A percentile compares a stretch with the other conserved stretches of the same genome.
These are phyloP conservation scores for Vidua macroura DNA, from an alignment of 2,113 vertebrate genomes.

Conservation along the genomic window DNA sequence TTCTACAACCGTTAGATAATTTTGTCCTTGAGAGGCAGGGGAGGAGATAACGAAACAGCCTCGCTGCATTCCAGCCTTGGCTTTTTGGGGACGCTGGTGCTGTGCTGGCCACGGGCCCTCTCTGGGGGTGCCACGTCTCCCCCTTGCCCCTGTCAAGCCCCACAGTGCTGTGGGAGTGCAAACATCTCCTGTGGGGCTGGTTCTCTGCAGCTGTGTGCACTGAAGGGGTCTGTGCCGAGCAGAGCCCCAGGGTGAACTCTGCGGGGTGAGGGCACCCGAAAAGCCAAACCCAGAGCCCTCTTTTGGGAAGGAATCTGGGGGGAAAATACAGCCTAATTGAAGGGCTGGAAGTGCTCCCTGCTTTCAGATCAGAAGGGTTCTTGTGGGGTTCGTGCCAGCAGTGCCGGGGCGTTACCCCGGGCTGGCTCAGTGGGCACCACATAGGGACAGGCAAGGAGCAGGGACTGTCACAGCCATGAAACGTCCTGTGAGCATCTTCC, in stretches of 20 bases:
- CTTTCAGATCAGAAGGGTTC: not conserved
- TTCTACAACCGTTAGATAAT: not conserved
- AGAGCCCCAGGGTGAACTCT: not conserved
- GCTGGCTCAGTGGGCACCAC: not conserved
- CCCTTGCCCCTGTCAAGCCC: not conserved
- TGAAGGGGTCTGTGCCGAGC: not conserved
- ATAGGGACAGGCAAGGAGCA: not conserved
- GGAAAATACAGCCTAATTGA: fast-evolving
- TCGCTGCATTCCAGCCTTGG: not conserved
- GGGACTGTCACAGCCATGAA: not conserved
- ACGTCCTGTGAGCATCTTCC: not conserved
- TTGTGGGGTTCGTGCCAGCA: not conserved
- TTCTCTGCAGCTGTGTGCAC: fast-evolving
- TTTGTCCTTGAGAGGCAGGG: not conserved
- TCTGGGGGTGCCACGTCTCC: not conserved
- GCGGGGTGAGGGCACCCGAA: fast-evolving
- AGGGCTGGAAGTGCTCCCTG: not conserved
- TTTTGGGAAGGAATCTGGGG: not conserved
- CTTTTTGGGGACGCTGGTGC: not conserved
- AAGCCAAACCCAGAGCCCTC: not conserved
- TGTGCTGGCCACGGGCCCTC: not conserved
- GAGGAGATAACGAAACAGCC: not conserved
- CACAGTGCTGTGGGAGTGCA: not conserved
- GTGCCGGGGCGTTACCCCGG: fast-evolving
- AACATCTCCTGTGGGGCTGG: not conserved